Base-by-base conservation (phyloP, 1,140 invertebrate species). In the Trichonephila clavipes region DNA sequence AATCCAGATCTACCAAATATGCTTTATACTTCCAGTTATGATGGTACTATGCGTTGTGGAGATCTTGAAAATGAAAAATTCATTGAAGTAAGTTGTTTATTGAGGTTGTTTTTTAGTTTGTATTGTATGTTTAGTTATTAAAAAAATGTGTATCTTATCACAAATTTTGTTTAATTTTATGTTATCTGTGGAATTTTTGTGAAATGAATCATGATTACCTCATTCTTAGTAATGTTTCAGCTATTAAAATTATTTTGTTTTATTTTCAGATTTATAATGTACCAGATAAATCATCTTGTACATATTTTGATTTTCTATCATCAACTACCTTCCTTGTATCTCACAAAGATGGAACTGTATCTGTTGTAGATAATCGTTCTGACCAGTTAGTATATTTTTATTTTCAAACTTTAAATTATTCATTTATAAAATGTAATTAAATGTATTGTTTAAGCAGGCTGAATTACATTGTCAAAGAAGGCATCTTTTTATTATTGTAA, bases 261-360 rank as follows among this genome's bases (percentile, higher is more conserved):
- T 51, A 34, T 21, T 72, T 77, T 61, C 51, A 91, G 89, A 28
- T 91, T 1, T 83, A 61, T 91, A 40, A 82, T 83, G 21, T 83
- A 82, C 64, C 89, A 62, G 89, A 92, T n/a, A 82, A 92, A 69
- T 69, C 81, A 24, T 64, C 61, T 19, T 92, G 81, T 18, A 85
- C 62, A 12, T 92, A 85, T 69, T 92, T 92, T 66, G 90, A 92
- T 58, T 92, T 92, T 66, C 24, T 92, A 6, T 85, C 81, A 19
- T 10, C 81, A n/a, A 69, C 28, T 6, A 61, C 69, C 18, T 58
- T 86, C n/a, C 12, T 92, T 58, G 40, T 92, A n/a, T 44, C 61
- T n/a, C 81, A 69, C 19, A 24, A 34, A 19, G 59, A 69, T 85
- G 90, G 90, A 16, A 92, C 28, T 24, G 40, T 92, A 18, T 85